phyloP scores from a whole-genome alignment of 2,113 vertebrate species.

The Triplophysa dalaica region DNA sequence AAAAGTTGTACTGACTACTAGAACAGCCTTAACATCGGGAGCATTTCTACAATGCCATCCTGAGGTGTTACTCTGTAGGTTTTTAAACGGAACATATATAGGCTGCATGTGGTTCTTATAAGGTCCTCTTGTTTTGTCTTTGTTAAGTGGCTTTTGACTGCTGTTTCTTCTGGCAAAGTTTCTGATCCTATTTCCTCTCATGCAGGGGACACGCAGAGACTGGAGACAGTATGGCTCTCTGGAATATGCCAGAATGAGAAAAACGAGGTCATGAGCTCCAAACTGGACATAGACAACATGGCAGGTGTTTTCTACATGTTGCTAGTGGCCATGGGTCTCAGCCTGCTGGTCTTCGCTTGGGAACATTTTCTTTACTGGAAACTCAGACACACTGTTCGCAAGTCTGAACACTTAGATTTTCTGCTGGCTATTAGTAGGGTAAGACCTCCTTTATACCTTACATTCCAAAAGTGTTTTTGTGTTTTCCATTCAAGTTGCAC shows the following conservation, averaged over 20 bases:
- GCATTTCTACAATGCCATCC: too few relatives aligned
- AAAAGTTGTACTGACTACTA: too few relatives aligned
- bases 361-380: constrained; percentile 97
- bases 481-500: background rate
- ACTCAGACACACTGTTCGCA: constrained; percentile 85
- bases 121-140: constrained; percentile 19
- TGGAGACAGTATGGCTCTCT: constrained; percentile 95
- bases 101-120: background rate
- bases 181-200: constrained; percentile 23
- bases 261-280: constrained; percentile 98
- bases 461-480: background rate
- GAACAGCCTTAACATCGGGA: background rate
- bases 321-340: constrained; percentile 96
- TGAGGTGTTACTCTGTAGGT: background rate
- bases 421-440: constrained; percentile 96
- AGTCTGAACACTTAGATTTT: constrained; percentile 84
- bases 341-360: constrained; percentile 95
- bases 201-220: constrained; percentile 90
- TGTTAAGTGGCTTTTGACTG: constrained; percentile 10
- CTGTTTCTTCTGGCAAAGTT: constrained; percentile 29
- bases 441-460: constrained; percentile 44
- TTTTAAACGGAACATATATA: background rate
- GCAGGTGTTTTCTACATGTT: constrained; percentile 99
- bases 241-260: constrained; percentile 99
- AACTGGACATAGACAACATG: constrained; percentile 99